phyloP scores from a whole-genome alignment of 2,113 vertebrate genomes.

The Leptobrachium ailaonicum region DNA sequence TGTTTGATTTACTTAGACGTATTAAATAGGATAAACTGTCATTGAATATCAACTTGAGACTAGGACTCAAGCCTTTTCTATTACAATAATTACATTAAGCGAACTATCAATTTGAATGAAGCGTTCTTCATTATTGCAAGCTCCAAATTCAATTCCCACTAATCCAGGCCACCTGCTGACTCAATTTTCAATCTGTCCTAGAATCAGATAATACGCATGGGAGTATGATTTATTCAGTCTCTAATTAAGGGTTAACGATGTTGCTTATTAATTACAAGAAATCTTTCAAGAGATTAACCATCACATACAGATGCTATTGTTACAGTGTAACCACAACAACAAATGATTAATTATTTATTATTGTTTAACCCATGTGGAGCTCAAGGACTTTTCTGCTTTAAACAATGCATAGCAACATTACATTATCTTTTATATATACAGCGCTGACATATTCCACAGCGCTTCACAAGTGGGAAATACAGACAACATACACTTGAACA shows the following conservation, averaged over 20 bases:
- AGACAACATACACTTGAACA: too few species aligned
- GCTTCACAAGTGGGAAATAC: too few species aligned
- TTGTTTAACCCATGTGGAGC: background rate
- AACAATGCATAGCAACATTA: too few species aligned
- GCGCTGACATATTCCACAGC: too few species aligned
- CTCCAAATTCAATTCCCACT: constrained; percentile 48
- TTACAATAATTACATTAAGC: constrained; percentile 40
- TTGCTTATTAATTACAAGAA: constrained; percentile 42
- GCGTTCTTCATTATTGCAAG: constrained; percentile 44
- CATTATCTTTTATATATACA: too few species aligned
- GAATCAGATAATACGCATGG: constrained; percentile 29
- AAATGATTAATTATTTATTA: background rate
- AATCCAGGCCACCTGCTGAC: constrained; percentile 47
- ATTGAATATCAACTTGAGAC: constrained; percentile 26
- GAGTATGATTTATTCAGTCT: constrained; percentile 24
- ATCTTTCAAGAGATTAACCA: constrained; percentile 10
- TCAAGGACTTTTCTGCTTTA: too few species aligned
- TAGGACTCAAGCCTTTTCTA: constrained; percentile 32
- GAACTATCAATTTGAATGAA: constrained; percentile 49
- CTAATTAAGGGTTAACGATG: constrained; percentile 49
- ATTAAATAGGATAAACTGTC: constrained; percentile 23
- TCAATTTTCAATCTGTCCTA: constrained; percentile 50
- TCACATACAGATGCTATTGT: background rate
- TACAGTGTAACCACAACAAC: background rate
- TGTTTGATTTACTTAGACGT: constrained; percentile 20